Conservation (phyloP, 2,888 invertebrate species). For the Cotesia congregata region DNA sequence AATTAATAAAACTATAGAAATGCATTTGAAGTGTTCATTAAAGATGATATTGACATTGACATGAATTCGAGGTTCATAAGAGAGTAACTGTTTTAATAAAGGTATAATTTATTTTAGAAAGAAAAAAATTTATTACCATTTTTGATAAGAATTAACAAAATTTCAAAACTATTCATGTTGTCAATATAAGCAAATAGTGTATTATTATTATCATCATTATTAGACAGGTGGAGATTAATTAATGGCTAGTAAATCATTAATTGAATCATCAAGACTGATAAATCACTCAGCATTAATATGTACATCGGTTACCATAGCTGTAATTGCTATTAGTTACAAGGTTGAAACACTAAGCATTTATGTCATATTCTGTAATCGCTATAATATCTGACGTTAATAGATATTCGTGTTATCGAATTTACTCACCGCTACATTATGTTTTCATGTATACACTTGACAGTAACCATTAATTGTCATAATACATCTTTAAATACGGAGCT, state of each 20-base stretch:
- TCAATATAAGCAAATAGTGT: too few species aligned
- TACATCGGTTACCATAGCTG: constrained; percentile 29
- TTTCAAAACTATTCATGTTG: too few species aligned
- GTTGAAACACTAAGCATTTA: constrained; percentile 42
- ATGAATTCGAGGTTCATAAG: constrained; percentile 32
- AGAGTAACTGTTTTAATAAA: neutral
- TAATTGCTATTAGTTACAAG: constrained; percentile 46
- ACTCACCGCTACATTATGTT: neutral
- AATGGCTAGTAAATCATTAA: neutral
- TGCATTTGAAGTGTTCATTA: constrained; percentile 37
- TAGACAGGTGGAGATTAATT: neutral
- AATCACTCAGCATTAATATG: constrained; percentile 31
- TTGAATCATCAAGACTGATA: neutral
- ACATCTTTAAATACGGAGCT: constrained; percentile 12
- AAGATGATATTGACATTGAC: constrained; percentile 43
- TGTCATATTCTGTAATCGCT: constrained; percentile 33
- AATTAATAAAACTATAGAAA: constrained; percentile 42
- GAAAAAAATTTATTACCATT: neutral
- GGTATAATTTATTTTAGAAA: neutral
- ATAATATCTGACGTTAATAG: constrained; percentile 37
- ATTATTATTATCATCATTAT: too few species aligned
- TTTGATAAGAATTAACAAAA: neutral
- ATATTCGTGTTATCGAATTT: neutral
- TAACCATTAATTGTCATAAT: constrained; percentile 37
- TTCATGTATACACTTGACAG: constrained; percentile 33